Percentiles rank a stretch among this genome's conserved stretches.
These are phyloP conservation scores for Acrobasis suavella DNA, from an alignment of 2,888 invertebrate genomes.

Conservation along the genomic window DNA sequence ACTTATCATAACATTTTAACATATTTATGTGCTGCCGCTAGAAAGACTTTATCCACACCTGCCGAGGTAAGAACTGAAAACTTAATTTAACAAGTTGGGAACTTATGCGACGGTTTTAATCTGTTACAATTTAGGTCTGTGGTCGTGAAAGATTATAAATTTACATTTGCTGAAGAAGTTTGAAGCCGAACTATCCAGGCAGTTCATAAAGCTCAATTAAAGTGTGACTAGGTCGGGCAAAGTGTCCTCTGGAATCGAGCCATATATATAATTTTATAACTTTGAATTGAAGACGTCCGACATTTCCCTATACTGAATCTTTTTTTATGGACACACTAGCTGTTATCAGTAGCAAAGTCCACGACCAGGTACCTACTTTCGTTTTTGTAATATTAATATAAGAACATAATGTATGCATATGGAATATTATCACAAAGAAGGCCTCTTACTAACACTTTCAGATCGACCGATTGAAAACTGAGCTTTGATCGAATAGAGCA, in stretches of 20 bases:
- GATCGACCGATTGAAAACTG: no score
- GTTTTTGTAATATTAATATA: no score
- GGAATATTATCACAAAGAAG: no score
- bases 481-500: no score
- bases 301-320: no score
- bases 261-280: no score
- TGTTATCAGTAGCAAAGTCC: no score
- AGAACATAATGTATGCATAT: no score
- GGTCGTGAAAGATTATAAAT: slow-evolving; percentile 3
- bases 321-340: no score
- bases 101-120: slow-evolving; percentile 8
- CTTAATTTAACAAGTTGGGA: slow-evolving; percentile 12
- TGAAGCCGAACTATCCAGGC: not conserved
- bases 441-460: no score
- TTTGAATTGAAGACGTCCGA: no score
- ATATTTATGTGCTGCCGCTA: not conserved
- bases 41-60: slow-evolving; percentile 6
- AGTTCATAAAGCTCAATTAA: not conserved
- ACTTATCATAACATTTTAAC: not conserved
- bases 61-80: slow-evolving; percentile 10
- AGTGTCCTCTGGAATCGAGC: not conserved
- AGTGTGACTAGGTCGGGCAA: not conserved
- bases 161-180: not conserved
- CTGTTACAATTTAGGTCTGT: slow-evolving; percentile 13
- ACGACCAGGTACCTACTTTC: no score